These are phyloP conservation scores for Parotocinclus haroldoi DNA, from an alignment of 2,797 vertebrate species.

Conservation along the genomic window DNA sequence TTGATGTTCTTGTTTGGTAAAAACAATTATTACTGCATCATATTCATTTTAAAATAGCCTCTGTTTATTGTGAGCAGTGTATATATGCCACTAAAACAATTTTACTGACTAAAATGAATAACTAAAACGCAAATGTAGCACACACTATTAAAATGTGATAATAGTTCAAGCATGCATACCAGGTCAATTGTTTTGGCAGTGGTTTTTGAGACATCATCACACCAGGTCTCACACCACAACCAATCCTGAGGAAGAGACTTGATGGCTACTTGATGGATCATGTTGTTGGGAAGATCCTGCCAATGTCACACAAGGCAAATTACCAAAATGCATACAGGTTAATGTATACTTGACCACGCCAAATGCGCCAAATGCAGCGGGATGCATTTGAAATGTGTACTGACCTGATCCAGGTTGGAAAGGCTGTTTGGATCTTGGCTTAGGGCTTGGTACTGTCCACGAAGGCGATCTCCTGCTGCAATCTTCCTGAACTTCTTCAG, in stretches of 20 bases:
- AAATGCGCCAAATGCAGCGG: too few relatives aligned
- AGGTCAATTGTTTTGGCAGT: slow-evolving; percentile 94
- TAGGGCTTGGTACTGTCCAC: slow-evolving; percentile 92
- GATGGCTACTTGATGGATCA: slow-evolving; percentile 97
- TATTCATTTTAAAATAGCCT: too few relatives aligned
- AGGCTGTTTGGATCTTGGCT: slow-evolving; percentile 96
- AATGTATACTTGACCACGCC: background rate
- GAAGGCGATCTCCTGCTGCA: slow-evolving; percentile 89
- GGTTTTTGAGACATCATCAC: slow-evolving; percentile 84
- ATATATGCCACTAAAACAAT: too few relatives aligned
- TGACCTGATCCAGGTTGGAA: slow-evolving; percentile 95
- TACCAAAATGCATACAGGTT: background rate
- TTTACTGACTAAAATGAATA: too few relatives aligned
- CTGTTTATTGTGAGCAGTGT: too few relatives aligned
- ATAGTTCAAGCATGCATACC: slow-evolving; percentile 65
- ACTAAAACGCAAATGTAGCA: too few relatives aligned
- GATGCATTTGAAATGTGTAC: background rate
- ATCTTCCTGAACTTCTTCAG: slow-evolving; percentile 93
- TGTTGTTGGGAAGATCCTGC: slow-evolving; percentile 98
- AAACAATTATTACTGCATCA: too few relatives aligned
- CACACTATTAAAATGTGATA: too few relatives aligned
- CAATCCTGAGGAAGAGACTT: slow-evolving; percentile 97
- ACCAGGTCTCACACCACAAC: slow-evolving; percentile 99
- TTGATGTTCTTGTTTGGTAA: too few relatives aligned
- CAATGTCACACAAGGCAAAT: slow-evolving; percentile 4